Evolutionary conservation across 2,888 invertebrate genomes (phyloP).

Genomic region (Polydrusus pterygomalis): DNA sequence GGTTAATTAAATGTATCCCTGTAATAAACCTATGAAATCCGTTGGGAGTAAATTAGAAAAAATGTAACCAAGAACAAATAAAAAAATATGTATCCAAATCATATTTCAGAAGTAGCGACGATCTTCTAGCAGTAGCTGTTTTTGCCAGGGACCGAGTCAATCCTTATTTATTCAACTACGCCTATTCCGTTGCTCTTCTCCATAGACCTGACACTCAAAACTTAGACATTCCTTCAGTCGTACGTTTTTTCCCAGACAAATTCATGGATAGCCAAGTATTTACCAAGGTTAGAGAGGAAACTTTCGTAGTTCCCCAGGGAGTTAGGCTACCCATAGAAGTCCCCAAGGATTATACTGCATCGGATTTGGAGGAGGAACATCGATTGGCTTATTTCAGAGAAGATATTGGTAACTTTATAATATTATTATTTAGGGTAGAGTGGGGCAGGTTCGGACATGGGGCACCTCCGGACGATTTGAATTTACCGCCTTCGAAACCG

Average conservation of each 20-base stretch:
- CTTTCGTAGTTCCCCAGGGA: constrained; percentile 77
- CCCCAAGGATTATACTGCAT: constrained; percentile 78
- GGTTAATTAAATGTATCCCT: too few relatives aligned
- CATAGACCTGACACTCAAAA: constrained; percentile 84
- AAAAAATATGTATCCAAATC: too few relatives aligned
- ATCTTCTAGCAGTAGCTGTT: constrained; percentile 81
- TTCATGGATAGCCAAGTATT: constrained; percentile 86
- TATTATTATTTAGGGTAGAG: too few relatives aligned
- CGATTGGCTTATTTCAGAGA: constrained; percentile 89
- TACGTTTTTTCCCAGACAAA: constrained; percentile 87
- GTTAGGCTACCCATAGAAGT: constrained; percentile 81
- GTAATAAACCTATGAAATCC: too few relatives aligned
- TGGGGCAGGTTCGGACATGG: too few relatives aligned
- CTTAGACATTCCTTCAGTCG: constrained; percentile 82
- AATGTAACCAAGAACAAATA: too few relatives aligned
- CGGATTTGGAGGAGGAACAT: constrained; percentile 85
- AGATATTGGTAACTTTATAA: constrained; percentile 77
- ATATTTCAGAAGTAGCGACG: constrained; percentile 76
- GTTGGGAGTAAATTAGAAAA: too few relatives aligned
- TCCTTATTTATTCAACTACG: constrained; percentile 87
- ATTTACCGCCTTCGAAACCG: too few relatives aligned
- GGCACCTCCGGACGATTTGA: too few relatives aligned
- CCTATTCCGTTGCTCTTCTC: constrained; percentile 83
- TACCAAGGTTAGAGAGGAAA: constrained; percentile 80
- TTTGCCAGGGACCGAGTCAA: constrained; percentile 85